phyloP scores from a whole-genome alignment of 37 sponge, comb jelly and placozoan species.

The Oopsacas minuta region DNA sequence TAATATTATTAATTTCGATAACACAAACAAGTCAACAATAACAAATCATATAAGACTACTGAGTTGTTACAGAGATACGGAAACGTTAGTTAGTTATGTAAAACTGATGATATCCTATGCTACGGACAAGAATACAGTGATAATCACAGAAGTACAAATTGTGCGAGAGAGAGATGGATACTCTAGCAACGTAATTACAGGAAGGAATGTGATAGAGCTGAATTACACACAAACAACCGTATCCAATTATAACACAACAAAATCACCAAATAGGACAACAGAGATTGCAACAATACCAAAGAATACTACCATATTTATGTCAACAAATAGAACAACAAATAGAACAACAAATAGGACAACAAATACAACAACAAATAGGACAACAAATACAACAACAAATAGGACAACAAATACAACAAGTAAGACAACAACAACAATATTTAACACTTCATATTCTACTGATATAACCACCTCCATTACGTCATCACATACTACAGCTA shows the following conservation, averaged over 20 bases:
- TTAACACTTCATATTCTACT: neutral
- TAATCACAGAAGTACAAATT: neutral
- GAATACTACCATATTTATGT: neutral
- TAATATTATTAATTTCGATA: neutral
- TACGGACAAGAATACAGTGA: neutral
- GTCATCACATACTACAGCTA: neutral
- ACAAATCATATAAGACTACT: neutral
- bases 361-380: neutral
- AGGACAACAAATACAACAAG: neutral
- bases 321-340: neutral
- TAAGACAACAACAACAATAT: neutral
- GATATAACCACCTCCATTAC: neutral
- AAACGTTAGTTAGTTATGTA: neutral
- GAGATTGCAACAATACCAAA: neutral
- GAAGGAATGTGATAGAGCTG: neutral
- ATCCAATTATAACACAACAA: too few species aligned
- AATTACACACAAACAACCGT: neutral
- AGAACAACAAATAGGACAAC: neutral
- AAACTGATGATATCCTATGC: neutral
- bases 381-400: neutral
- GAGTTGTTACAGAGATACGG: neutral
- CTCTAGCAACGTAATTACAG: neutral
- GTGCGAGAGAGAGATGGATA: neutral
- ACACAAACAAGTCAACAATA: neutral
- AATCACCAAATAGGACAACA: neutral